phyloP scores from a whole-genome alignment of 2,888 invertebrate species.

The Aquatica leii region DNA sequence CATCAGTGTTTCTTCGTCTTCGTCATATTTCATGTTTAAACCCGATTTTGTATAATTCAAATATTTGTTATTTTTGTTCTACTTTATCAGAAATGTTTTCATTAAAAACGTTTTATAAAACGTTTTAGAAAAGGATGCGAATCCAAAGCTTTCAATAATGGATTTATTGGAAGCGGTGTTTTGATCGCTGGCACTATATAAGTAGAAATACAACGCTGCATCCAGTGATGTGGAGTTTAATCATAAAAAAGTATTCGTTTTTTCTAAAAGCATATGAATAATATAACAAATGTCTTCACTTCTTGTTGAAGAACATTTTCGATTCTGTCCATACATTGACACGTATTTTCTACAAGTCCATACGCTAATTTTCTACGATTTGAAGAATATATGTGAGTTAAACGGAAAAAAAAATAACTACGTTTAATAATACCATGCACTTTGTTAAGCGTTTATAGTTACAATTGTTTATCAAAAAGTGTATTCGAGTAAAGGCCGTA shows the following conservation, averaged over 20 bases:
- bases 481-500: conserved; percentile 84
- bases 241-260: conserved; percentile 86
- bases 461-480: conserved; percentile 81
- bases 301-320: conserved; percentile 60
- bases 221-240: conserved; percentile 80
- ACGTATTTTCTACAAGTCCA: conserved; percentile 71
- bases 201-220: conserved; percentile 85
- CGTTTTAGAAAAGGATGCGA: background rate
- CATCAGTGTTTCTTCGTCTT: conserved; percentile 16
- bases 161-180: conserved; percentile 73
- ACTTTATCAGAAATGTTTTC: conserved; percentile 77
- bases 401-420: conserved; percentile 85
- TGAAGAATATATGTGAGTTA: conserved; percentile 82
- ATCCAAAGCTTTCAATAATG: background rate
- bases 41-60: background rate
- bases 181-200: conserved; percentile 87
- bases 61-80: conserved; percentile 53
- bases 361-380: conserved; percentile 69
- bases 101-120: conserved; percentile 82
- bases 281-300: conserved; percentile 52
- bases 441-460: conserved; percentile 82
- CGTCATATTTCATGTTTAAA: background rate
- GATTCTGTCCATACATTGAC: conserved; percentile 66
- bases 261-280: conserved; percentile 71
- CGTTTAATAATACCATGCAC: conserved; percentile 85